Conservation (phyloP, 2,888 invertebrate species). For the Pseudococcus viburni region DNA sequence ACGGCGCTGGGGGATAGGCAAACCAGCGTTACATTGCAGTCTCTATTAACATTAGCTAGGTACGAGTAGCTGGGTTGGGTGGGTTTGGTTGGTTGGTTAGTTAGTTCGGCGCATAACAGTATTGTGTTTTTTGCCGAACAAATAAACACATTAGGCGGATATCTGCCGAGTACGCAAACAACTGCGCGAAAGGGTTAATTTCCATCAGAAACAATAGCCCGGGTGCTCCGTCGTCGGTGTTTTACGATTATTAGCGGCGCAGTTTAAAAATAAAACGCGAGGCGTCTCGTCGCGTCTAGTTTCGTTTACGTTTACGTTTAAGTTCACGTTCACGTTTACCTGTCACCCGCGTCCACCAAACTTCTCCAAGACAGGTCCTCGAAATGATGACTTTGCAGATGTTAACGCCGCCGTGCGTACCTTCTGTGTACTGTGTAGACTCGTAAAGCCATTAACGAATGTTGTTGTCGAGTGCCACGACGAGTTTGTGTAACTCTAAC, state of each 20-base stretch:
- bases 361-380: neutral
- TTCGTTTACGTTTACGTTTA: neutral
- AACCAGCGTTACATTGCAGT: no score
- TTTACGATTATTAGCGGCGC: constrained; percentile 38
- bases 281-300: neutral
- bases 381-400: constrained; percentile 45
- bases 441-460: constrained; percentile 49
- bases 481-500: constrained; percentile 10
- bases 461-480: constrained; percentile 17
- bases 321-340: neutral
- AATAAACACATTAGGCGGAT: neutral
- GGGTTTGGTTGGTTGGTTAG: no score
- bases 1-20: no score
- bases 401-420: constrained; percentile 3
- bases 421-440: neutral
- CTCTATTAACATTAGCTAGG: neutral
- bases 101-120: neutral
- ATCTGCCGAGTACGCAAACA: neutral
- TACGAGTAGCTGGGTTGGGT: no score
- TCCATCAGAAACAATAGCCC: constrained; percentile 27
- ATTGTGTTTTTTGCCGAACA: neutral
- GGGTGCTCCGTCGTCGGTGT: neutral
- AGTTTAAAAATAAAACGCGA: neutral
- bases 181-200: constrained; percentile 31
- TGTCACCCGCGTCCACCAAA: neutral